Evolutionary conservation across 2,113 vertebrate genomes (phyloP).

Genomic region (Trogon melanurus): DNA sequence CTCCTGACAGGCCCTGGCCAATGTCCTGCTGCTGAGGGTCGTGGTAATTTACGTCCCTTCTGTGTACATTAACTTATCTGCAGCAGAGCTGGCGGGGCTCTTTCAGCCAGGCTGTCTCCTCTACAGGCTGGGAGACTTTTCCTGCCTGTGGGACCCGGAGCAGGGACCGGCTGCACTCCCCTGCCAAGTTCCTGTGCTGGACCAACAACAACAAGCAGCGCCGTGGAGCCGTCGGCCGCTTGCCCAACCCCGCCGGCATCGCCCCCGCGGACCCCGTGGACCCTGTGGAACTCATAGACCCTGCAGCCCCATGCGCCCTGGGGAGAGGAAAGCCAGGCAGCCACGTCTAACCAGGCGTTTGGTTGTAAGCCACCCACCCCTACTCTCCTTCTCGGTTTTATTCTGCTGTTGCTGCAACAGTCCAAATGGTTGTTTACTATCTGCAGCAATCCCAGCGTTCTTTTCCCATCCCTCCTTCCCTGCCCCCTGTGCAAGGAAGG

Average conservation of each 20-base stretch:
- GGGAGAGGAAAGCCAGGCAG: neutral
- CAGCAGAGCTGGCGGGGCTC: conserved; percentile 89
- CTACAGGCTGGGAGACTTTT: conserved; percentile 88
- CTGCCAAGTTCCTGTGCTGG: conserved; percentile 84
- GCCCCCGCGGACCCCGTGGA: neutral
- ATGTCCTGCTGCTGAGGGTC: conserved; percentile 97
- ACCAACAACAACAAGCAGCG: conserved; percentile 84
- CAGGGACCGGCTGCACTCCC: conserved; percentile 76
- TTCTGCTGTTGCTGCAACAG: conserved; percentile 49
- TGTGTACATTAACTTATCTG: conserved; percentile 99
- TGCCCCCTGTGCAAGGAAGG: conserved; percentile 31
- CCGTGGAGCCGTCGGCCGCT: conserved; percentile 76
- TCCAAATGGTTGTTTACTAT: conserved; percentile 63
- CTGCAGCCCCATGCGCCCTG: fast-evolving
- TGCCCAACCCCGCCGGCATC: conserved; percentile 73
- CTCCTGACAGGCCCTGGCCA: conserved; percentile 99
- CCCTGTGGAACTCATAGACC: neutral
- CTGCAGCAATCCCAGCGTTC: conserved; percentile 40
- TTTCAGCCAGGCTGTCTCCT: conserved; percentile 98
- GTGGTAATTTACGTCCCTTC: conserved; percentile 93
- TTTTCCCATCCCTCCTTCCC: conserved; percentile 24
- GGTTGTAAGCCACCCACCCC: neutral
- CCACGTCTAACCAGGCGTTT: neutral
- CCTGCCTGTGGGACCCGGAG: conserved; percentile 83
- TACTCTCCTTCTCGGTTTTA: neutral